Evolutionary conservation across 1,140 invertebrate species (phyloP), one percentile per base, ranked within the genome.

Genomic region (Zaprionus camerounensis): DNA sequence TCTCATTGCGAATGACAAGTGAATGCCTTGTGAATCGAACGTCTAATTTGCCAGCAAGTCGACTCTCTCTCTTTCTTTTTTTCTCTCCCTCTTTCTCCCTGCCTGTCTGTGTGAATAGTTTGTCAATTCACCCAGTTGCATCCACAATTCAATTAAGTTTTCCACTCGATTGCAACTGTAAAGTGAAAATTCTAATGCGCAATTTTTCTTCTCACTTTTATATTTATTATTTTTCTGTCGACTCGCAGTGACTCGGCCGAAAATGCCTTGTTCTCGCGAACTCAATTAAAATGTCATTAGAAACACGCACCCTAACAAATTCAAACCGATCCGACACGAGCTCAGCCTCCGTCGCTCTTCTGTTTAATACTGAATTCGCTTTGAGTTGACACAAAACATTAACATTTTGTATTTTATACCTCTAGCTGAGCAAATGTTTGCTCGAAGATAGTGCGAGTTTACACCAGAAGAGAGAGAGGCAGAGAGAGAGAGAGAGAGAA

Each of bases 131-230:
- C 17, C 20, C 44, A 56, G 22, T 56, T 66, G 34, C 51, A 38
- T 11, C 3, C 41, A 44, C 41, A 46, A 38, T 66, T 56, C 24
- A 67, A 66, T 66, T 41, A 28, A 66, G 34, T 55, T 41, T 53
- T 51, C 46, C 46, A 51, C 46, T 51, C 46, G 46, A 64, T 53
- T 36, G 17, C 28, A 64, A 55, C 34, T 28, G 22, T 24, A 55
- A 28, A n/a, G 26, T n/a, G 15, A 55, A 46, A 31, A 56, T 56
- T 24, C 15, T 20, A 64, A 13, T 51, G 62, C 44, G 62, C 62
- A 64, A 9, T 64, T 36, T 24, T n/a, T n/a, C 15, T 15, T 56
- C 26, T 15, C 53, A 56, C 28, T 4, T 3, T 24, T 15, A n/a
- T 41, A 15, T 41, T 41, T 41, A 15, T n/a, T 15, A n/a, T 2